phyloP scores from a whole-genome alignment of 2,888 invertebrate species.

The Drosophila multiciliata region DNA sequence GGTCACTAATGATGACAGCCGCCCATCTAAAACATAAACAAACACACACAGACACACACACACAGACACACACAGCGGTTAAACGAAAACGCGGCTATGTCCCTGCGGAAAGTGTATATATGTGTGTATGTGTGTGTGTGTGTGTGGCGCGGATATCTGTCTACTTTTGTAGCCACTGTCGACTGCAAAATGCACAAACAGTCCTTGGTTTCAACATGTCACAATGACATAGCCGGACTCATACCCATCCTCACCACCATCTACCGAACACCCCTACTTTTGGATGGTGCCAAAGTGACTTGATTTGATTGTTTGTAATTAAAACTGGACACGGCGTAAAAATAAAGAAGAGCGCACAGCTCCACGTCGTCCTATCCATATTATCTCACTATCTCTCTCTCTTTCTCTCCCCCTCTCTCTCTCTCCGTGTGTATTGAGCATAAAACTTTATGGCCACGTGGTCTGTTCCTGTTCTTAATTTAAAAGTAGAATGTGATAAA shows the following conservation, averaged over 20 bases:
- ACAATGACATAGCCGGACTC: conserved; percentile 25
- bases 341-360: no score
- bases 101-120: conserved; percentile 9
- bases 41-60: conserved; percentile 14
- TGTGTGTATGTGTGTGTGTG: conserved; percentile 15
- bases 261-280: neutral
- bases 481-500: conserved; percentile 71
- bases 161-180: conserved; percentile 37
- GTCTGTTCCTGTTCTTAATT: conserved; percentile 57
- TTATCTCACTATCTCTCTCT: conserved; percentile 1
- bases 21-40: conserved; percentile 66
- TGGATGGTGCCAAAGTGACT: conserved; percentile 11
- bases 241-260: neutral
- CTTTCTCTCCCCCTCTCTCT: neutral
- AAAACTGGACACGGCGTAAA: conserved; percentile 74
- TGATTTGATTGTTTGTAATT: conserved; percentile 82
- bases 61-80: neutral
- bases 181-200: conserved; percentile 58
- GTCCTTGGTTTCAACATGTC: conserved; percentile 39
- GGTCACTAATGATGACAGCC: conserved; percentile 80
- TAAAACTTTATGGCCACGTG: conserved; percentile 73
- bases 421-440: conserved; percentile 23
- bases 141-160: conserved; percentile 23
- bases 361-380: conserved; percentile 6
- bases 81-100: neutral